Conservation (phyloP, 2,113 vertebrate species). For the Eptesicus fuscus region DNA sequence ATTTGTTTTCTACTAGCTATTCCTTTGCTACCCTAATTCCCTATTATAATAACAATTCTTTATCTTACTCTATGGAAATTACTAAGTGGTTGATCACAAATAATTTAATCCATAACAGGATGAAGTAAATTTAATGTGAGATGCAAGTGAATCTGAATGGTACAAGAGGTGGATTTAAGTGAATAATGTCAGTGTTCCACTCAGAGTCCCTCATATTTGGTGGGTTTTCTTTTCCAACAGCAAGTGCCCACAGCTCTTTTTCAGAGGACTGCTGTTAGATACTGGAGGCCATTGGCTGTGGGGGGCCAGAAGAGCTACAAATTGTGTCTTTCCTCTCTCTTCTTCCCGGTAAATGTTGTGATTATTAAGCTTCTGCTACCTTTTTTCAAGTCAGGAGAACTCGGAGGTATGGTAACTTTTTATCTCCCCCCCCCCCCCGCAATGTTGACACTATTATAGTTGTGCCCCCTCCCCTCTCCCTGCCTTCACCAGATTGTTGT, state of each 20-base stretch:
- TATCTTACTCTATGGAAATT: neutral
- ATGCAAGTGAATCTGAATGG: neutral
- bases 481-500: too few relatives aligned
- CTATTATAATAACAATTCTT: neutral
- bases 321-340: neutral
- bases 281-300: neutral
- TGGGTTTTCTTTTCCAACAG: neutral
- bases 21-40: neutral
- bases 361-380: neutral
- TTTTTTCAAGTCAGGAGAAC: neutral
- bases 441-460: too few relatives aligned
- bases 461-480: too few relatives aligned
- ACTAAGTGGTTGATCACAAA: neutral
- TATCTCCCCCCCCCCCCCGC: too few relatives aligned
- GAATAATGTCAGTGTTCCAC: neutral
- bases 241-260: neutral
- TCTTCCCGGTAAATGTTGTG: neutral
- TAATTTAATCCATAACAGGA: neutral
- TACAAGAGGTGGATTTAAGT: neutral
- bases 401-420: neutral
- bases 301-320: neutral
- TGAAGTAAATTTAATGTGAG: neutral
- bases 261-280: neutral
- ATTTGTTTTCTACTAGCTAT: neutral
- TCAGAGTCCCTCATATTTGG: neutral